phyloP scores from a whole-genome alignment of 1,140 invertebrate genomes.

The Drosophila lini region DNA sequence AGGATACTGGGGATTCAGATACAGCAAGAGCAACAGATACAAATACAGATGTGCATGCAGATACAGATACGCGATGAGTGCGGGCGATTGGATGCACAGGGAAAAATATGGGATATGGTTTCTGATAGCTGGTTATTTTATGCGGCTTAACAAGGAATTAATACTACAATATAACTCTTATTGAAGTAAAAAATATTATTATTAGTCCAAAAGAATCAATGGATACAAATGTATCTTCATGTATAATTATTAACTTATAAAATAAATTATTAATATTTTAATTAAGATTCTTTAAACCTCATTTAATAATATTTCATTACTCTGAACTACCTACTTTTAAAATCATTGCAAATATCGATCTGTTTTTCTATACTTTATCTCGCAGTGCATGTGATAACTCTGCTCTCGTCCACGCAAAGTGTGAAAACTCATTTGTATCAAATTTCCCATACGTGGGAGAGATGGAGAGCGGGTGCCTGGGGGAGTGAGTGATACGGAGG shows the following conservation, averaged over 20 bases:
- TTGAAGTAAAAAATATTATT: not conserved
- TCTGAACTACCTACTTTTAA: too few relatives aligned
- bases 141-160: too few relatives aligned
- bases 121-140: not conserved
- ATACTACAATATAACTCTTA: not conserved
- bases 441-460: constrained; percentile 67
- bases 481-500: not conserved
- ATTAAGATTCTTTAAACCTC: too few relatives aligned
- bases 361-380: not conserved
- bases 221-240: not conserved
- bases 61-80: constrained; percentile 37
- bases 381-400: constrained; percentile 12
- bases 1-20: constrained; percentile 57
- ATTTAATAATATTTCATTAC: too few relatives aligned
- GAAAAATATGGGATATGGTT: not conserved
- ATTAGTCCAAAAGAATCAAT: not conserved
- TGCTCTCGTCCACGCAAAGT: constrained; percentile 62
- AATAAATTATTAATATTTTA: not conserved
- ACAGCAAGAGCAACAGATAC: constrained; percentile 25
- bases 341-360: not conserved
- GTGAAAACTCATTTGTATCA: constrained; percentile 83
- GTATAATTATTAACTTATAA: not conserved
- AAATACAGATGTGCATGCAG: constrained; percentile 29
- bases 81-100: constrained; percentile 7
- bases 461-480: not conserved